Conservation (phyloP, 1,140 invertebrate species). For the Drosophila navojoa region DNA sequence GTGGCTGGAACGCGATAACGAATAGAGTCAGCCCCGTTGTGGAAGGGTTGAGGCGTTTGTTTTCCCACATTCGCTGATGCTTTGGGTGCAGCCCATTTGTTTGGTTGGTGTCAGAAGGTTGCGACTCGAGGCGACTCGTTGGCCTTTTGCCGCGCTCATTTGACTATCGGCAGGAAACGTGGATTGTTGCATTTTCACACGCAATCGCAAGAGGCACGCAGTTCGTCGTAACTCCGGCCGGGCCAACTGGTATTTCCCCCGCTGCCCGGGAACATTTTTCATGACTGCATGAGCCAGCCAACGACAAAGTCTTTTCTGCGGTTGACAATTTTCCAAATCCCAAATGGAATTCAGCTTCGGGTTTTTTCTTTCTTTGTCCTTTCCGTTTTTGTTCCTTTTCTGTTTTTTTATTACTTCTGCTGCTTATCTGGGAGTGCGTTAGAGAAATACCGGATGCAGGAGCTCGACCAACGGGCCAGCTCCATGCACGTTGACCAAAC, state of each 20-base stretch:
- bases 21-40: background rate
- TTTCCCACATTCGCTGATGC: constrained; percentile 30
- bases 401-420: background rate
- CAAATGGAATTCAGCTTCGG: constrained; percentile 33
- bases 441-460: constrained; percentile 14
- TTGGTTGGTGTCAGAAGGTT: constrained; percentile 26
- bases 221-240: background rate
- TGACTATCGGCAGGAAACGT: constrained; percentile 30
- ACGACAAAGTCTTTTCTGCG: background rate
- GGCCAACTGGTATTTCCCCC: constrained; percentile 22
- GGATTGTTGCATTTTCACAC: constrained; percentile 36
- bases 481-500: constrained; percentile 26
- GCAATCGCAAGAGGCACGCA: constrained; percentile 13
- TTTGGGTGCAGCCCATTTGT: constrained; percentile 25
- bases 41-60: constrained; percentile 29
- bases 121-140: constrained; percentile 9
- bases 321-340: constrained; percentile 29
- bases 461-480: background rate
- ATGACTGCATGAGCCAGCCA: constrained; percentile 6
- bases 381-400: background rate
- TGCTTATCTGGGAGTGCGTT: constrained; percentile 9
- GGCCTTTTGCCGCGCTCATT: constrained; percentile 20
- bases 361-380: constrained; percentile 14
- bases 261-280: background rate
- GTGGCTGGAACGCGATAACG: background rate